A percentile compares a stretch with the other conserved stretches of the same genome.
phyloP scores from a whole-genome alignment of 2,113 vertebrate genomes.

The Donacobius atricapilla region DNA sequence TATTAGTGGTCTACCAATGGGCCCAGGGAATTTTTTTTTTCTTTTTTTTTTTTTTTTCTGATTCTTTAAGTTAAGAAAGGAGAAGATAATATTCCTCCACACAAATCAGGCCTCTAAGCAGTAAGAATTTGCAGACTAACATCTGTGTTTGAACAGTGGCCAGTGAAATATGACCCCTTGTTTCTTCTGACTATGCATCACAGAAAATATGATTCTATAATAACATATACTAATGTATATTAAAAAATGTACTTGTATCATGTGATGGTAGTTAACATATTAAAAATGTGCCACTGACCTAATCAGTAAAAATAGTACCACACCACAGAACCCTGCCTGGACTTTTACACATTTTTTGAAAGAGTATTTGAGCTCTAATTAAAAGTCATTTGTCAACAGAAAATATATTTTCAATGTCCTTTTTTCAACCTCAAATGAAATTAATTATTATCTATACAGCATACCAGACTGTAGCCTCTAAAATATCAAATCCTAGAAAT shows the following conservation, averaged over 20 bases:
- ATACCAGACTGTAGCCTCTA: background rate
- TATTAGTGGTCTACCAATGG: background rate
- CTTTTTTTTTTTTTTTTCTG: background rate
- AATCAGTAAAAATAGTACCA: background rate
- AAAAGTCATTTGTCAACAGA: background rate
- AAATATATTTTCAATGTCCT: background rate
- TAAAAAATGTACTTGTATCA: background rate
- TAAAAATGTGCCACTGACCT: background rate
- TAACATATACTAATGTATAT: background rate
- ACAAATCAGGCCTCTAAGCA: background rate
- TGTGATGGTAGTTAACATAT: background rate
- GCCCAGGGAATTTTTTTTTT: background rate
- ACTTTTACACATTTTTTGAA: background rate
- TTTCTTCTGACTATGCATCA: background rate
- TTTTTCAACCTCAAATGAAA: background rate
- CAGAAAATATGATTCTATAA: background rate
- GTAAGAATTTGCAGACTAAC: background rate
- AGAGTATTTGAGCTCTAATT: background rate
- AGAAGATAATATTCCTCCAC: background rate
- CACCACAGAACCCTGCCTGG: background rate
- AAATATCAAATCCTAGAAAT: background rate
- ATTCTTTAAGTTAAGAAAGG: background rate
- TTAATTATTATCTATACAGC: background rate
- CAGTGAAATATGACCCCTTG: background rate
- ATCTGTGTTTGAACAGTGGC: background rate